A percentile compares a stretch with the other conserved stretches of the same genome.
Evolutionary conservation across 2,113 vertebrate genomes (phyloP).

Genomic region (Tor tambroides): DNA sequence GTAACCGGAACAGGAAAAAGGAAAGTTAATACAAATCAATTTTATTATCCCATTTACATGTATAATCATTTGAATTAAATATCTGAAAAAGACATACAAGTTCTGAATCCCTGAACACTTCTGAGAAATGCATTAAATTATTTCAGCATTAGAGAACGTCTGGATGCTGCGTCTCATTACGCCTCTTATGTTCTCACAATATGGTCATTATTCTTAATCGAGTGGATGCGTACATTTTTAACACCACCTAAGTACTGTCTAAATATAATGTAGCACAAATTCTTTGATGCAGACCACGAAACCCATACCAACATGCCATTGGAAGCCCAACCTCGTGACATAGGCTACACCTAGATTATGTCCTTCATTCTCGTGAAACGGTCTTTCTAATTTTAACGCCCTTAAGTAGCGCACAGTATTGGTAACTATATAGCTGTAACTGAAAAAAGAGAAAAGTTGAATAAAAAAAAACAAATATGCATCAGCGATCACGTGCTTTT

Average conservation of each 20-base stretch:
- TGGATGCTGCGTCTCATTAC: conserved; percentile 88
- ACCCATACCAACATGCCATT: conserved; percentile 91
- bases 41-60: not conserved
- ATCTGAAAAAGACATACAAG: conserved; percentile 77
- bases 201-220: conserved; percentile 89
- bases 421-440: not conserved
- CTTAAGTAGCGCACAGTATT: not conserved
- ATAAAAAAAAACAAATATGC: not conserved
- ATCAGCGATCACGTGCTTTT: not conserved
- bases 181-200: conserved; percentile 91
- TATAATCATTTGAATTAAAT: conserved; percentile 72
- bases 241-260: conserved; percentile 91
- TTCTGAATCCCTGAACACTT: conserved; percentile 98
- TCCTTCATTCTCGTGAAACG: conserved; percentile 64
- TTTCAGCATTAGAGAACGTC: conserved; percentile 95
- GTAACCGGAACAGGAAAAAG: not conserved
- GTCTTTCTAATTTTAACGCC: conserved; percentile 60
- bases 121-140: conserved; percentile 86
- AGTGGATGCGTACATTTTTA: conserved; percentile 94
- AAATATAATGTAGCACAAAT: conserved; percentile 88
- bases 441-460: not conserved
- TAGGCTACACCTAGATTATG: conserved; percentile 75
- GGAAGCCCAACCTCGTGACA: conserved; percentile 86
- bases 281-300: conserved; percentile 90
- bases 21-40: conserved; percentile 39